A percentile compares a stretch with the other conserved stretches of the same genome.
Evolutionary conservation across 2,113 vertebrate species (phyloP).

Genomic region (Brachypodius melanocephalos): DNA sequence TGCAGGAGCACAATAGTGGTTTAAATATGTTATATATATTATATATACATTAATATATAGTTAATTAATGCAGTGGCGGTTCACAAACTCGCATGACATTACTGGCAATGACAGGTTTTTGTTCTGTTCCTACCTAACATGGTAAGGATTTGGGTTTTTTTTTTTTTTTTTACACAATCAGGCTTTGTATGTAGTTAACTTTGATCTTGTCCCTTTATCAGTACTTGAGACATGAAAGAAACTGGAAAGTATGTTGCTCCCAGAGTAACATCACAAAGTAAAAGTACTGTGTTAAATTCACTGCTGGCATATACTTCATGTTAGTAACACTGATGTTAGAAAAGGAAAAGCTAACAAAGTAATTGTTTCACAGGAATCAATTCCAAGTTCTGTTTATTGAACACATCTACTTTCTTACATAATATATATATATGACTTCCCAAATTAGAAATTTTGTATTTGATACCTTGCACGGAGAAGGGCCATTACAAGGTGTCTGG

Average conservation of each 20-base stretch:
- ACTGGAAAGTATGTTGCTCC: background rate
- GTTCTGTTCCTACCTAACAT: background rate
- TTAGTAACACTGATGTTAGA: background rate
- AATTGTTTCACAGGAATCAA: background rate
- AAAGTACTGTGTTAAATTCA: background rate
- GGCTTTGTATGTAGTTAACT: background rate
- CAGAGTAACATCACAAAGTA: background rate
- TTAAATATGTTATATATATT: background rate
- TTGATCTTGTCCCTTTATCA: background rate
- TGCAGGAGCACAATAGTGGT: background rate
- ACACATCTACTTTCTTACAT: background rate
- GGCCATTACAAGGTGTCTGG: background rate
- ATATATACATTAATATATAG: background rate
- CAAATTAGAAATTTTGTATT: background rate
- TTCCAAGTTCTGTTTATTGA: background rate
- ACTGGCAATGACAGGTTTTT: background rate
- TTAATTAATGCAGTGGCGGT: background rate
- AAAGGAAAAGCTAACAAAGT: background rate
- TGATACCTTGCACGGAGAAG: background rate
- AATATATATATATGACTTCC: background rate
- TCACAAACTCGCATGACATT: background rate
- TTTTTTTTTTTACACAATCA: background rate
- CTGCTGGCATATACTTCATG: background rate
- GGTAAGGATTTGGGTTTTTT: background rate
- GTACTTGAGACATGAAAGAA: background rate